Conservation (phyloP, 92 coral and sea anemone genomes). For the Umimayanthus chanpuru region DNA sequence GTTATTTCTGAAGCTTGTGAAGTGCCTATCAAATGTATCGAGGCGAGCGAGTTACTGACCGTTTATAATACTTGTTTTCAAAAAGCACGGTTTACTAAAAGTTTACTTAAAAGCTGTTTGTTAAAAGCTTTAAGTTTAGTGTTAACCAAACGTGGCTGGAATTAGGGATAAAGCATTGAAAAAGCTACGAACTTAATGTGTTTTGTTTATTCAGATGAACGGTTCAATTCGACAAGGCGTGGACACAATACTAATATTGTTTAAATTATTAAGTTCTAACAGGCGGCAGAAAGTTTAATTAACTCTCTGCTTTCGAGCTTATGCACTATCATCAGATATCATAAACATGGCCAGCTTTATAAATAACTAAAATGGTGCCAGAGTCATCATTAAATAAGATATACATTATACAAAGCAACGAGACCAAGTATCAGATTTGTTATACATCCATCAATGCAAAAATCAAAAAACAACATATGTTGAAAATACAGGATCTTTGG, state of each 20-base stretch:
- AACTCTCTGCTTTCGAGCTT: constrained; percentile 28
- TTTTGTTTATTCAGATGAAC: constrained; percentile 18
- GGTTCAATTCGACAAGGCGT: not conserved
- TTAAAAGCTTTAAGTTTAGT: not conserved
- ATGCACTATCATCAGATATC: constrained; percentile 18
- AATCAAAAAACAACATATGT: constrained; percentile 2
- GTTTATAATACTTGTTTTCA: not conserved
- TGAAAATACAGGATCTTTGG: not conserved
- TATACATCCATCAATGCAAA: not conserved
- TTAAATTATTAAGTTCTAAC: constrained; percentile 12
- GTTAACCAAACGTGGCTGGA: not conserved
- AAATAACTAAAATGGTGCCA: constrained; percentile 14
- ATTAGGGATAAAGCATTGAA: not conserved
- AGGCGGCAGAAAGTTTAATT: constrained; percentile 21
- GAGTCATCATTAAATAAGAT: constrained; percentile 13
- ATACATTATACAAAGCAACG: not conserved
- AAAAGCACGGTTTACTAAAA: not conserved
- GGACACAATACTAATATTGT: constrained; percentile 18
- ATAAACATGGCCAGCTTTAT: constrained; percentile 37
- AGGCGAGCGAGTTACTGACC: not conserved
- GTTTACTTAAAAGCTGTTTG: not conserved
- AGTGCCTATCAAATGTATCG: not conserved
- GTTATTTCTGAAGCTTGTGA: not conserved
- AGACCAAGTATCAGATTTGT: constrained; percentile 12
- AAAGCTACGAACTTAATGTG: not conserved